Evolutionary conservation across 1,140 invertebrate genomes (phyloP), one percentile per base, ranked within the genome.

Genomic region (Akabosia matsudoensis): DNA sequence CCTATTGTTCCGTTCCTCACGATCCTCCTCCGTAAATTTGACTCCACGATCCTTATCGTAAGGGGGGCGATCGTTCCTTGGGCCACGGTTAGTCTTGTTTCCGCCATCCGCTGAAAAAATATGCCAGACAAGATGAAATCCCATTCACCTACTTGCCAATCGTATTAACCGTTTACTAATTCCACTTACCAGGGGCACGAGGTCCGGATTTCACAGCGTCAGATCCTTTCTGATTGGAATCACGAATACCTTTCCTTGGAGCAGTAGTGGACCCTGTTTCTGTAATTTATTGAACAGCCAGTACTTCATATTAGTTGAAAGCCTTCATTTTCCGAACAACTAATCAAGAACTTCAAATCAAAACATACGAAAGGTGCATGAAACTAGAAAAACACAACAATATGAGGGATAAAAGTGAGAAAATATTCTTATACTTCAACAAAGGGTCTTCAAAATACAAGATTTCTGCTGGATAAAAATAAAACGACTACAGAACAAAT

Each of bases 1-100:
- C 74, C 89, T 88, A 82, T 92, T 92, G 82, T 91, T 91, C 74
- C 90, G 86, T 80, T 91, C 90, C 81, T 92, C 91, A 54, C 90
- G 87, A 56, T 88, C 88, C 61, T 88, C 88, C 81, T 91, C 90
- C 52, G 83, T 82, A 81, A 87, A 87, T 74, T 88, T 88, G 0
- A 87, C 86, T 74, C 84, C 86, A 54, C 85, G 84, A 56, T 87
- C 87, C 31, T 73, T 73, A 22, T 77, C 77, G 33, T 73, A 51
- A 18, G 18, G 51, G 26, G 76, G 74, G 33, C 74, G 76, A 61
- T 82, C 81, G 30, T 82, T 24, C 79, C 83, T 84, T 73, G 81
- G 80, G 73, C 84, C 84, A 73, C 81, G 64, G 74, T 84, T 80
- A 52, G 86, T 84, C 74, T 86, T 87, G 4, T 85, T 84, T 10